Base-by-base conservation (phyloP, 2,888 invertebrate species). In the Apocheima hispidaria region DNA sequence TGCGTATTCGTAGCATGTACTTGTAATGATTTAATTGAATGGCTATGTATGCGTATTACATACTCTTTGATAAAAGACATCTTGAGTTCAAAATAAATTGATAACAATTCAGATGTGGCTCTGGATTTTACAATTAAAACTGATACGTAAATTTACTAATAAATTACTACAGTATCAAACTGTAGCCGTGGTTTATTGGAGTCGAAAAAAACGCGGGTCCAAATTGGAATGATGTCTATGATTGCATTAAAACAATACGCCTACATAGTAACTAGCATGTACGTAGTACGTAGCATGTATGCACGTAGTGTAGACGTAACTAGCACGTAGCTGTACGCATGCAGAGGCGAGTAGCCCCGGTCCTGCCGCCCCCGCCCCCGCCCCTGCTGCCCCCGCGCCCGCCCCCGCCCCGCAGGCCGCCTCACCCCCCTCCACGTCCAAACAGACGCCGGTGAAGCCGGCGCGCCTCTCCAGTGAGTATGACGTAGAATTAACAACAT, bases 241-340 rank as follows among this genome's bases (percentile, higher is more conserved):
- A 30, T 7, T 10, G 2, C 6, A 14, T 2, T 4, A 2, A n/a
- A 7, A 10, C 16, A 51, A 59, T 69, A 72, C 72, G 70, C 74
- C 51, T 69, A 46, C 65, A 69, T 57, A 60, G 66, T 66, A 23
- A n/a, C 14, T 40, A 51, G 51, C 51, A 51, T 51, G 49, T 43
- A 54, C 61, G 57, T 66, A 50, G 49, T 43, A 54, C 61, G 57
- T 66, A 50, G 60, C 71, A 67, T 72, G 70, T 72, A 40, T 38
- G 71, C 73, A 66, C 69, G 73, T 68, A 79, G 85, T 56, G 83
- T 79, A 80, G 67, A 66, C 79, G 85, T 86, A 87, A 87, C 82
- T 84, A 82, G 91, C 91, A 90, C 90, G 90, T 91, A 91, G 91
- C 33, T 85, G 81, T 87, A 77, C 87, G 90, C 91, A 91, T 90